A percentile compares a stretch with the other conserved stretches of the same genome.
phyloP scores from a whole-genome alignment of 2,113 vertebrate genomes.

The Potamarius usumacintae region DNA sequence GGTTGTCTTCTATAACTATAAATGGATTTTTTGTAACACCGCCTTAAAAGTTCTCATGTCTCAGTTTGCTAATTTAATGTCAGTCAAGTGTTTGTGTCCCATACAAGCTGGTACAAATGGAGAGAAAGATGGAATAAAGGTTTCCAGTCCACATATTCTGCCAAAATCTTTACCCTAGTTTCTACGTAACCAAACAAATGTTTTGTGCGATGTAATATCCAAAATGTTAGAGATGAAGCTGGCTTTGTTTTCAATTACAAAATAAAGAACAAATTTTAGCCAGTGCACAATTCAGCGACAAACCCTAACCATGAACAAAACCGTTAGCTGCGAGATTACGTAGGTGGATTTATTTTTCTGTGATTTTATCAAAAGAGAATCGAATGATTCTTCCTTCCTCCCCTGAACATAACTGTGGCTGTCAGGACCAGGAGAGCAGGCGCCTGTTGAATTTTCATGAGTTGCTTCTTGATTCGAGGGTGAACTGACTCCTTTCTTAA shows the following conservation, averaged over 20 bases:
- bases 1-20: not conserved
- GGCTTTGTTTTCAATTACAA: too few species aligned
- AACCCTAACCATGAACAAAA: not conserved
- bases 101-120: not conserved
- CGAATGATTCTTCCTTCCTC: constrained; percentile 19
- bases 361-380: constrained; percentile 30
- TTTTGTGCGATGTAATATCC: not conserved
- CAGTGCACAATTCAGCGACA: too few species aligned
- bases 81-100: not conserved
- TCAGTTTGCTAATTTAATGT: not conserved
- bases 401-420: constrained; percentile 29
- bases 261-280: too few species aligned
- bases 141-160: not conserved
- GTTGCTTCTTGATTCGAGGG: constrained; percentile 37
- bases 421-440: constrained; percentile 13
- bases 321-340: not conserved
- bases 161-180: not conserved
- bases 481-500: constrained; percentile 31
- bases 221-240: too few species aligned
- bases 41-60: not conserved
- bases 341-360: constrained; percentile 6
- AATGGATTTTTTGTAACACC: not conserved
- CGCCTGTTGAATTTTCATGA: constrained; percentile 61
- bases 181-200: not conserved
- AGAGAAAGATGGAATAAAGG: not conserved